A percentile compares a stretch with the other conserved stretches of the same genome.
Evolutionary conservation across 2,888 invertebrate species (phyloP).

Genomic region (Lasiommata megera): DNA sequence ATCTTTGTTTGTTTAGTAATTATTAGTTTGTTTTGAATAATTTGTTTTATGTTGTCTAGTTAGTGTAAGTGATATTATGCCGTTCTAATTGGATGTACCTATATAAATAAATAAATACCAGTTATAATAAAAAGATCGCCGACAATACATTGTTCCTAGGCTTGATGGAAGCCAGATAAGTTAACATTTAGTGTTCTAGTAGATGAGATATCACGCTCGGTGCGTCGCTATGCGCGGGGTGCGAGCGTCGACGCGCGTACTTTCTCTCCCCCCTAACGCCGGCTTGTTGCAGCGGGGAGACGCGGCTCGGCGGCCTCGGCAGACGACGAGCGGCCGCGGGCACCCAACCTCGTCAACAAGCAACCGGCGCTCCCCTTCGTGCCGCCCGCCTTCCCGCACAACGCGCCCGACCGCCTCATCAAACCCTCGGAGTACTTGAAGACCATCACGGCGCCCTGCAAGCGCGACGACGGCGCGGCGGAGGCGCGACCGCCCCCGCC

Average conservation of each 20-base stretch:
- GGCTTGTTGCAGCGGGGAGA: constrained; percentile 66
- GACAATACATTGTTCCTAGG: constrained; percentile 2
- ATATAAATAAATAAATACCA: too few relatives aligned
- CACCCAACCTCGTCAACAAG: constrained; percentile 88
- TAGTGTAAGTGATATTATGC: too few relatives aligned
- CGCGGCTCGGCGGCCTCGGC: constrained; percentile 70
- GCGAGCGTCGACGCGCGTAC: constrained; percentile 59
- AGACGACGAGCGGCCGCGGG: constrained; percentile 79
- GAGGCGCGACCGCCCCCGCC: constrained; percentile 83
- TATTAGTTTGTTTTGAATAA: too few relatives aligned
- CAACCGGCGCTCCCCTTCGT: constrained; percentile 94
- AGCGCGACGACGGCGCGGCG: constrained; percentile 75
- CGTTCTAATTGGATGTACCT: too few relatives aligned
- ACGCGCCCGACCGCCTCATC: constrained; percentile 91
- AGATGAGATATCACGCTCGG: constrained; percentile 18
- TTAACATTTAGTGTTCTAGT: constrained; percentile 16
- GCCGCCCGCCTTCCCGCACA: constrained; percentile 93
- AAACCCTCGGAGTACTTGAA: constrained; percentile 96
- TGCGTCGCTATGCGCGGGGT: constrained; percentile 27
- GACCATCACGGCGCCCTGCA: constrained; percentile 87
- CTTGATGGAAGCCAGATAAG: constrained; percentile 25
- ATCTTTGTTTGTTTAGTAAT: too few relatives aligned
- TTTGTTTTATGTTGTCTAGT: too few relatives aligned
- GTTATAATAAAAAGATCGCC: too few relatives aligned
- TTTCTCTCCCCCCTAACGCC: constrained; percentile 63